Conservation (phyloP, 2,797 vertebrate genomes). For the Takifugu rubripes region DNA sequence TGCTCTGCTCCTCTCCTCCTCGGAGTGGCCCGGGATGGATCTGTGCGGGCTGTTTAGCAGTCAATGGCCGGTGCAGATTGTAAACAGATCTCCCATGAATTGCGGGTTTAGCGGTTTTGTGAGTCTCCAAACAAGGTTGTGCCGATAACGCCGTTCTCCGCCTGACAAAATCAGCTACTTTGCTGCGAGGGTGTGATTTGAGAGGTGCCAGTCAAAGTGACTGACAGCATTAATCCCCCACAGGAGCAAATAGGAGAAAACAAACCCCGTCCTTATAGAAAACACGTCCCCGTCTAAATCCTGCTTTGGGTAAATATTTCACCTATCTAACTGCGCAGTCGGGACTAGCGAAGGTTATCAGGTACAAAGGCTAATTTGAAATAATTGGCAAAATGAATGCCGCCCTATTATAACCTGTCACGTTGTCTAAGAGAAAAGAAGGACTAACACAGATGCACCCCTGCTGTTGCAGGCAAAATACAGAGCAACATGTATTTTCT, state of each 20-base stretch:
- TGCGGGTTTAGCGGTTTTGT: slow-evolving; percentile 82
- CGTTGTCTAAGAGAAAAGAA: not conserved
- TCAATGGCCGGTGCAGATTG: slow-evolving; percentile 80
- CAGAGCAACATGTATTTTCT: no score
- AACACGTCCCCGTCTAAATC: slow-evolving; percentile 77
- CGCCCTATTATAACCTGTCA: slow-evolving; percentile 7
- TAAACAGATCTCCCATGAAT: slow-evolving; percentile 86
- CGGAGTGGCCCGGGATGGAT: slow-evolving; percentile 75
- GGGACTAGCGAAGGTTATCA: slow-evolving; percentile 45
- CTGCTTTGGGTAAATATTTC: slow-evolving; percentile 76
- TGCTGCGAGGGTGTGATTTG: slow-evolving; percentile 80
- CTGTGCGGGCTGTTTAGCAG: slow-evolving; percentile 79
- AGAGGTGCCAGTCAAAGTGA: slow-evolving; percentile 81
- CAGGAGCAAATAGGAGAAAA: slow-evolving; percentile 78
- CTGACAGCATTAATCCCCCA: slow-evolving; percentile 81
- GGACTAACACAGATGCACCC: slow-evolving; percentile 14
- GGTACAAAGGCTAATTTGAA: slow-evolving; percentile 32
- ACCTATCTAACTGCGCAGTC: slow-evolving; percentile 49
- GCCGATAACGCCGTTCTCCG: slow-evolving; percentile 78
- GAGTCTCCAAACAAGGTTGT: slow-evolving; percentile 83
- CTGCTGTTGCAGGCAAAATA: not conserved
- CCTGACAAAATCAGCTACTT: slow-evolving; percentile 83
- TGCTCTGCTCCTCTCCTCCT: slow-evolving; percentile 78
- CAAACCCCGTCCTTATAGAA: slow-evolving; percentile 76
- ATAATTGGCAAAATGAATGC: slow-evolving; percentile 52